A percentile compares a stretch with the other conserved stretches of the same genome.
phyloP scores from a whole-genome alignment of 2,113 vertebrate genomes.

The Montifringilla adamsi region DNA sequence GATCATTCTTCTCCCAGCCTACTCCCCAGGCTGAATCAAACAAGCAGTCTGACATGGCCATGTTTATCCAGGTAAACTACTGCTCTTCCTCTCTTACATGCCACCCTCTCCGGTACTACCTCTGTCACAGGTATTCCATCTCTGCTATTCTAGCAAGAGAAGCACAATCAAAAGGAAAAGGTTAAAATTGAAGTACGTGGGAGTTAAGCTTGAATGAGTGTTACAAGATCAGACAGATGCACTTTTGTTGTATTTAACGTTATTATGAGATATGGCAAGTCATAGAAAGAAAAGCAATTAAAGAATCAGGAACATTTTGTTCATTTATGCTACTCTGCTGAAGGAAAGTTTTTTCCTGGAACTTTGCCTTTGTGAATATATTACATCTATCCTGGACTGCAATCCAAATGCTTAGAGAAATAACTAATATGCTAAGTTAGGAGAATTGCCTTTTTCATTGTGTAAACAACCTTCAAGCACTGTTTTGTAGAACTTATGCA shows the following conservation, averaged over 20 bases:
- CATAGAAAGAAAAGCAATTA: constrained; percentile 32
- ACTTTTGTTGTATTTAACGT: constrained; percentile 8
- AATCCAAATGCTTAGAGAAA: constrained; percentile 1
- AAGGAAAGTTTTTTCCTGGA: constrained; percentile 26
- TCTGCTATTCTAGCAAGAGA: neutral
- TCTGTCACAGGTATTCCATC: neutral
- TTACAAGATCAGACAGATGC: constrained; percentile 15
- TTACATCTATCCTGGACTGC: neutral
- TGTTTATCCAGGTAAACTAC: neutral
- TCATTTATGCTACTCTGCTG: constrained; percentile 1
- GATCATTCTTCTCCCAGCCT: neutral
- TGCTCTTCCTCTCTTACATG: neutral
- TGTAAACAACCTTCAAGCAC: neutral
- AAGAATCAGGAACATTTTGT: constrained; percentile 51
- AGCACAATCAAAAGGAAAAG: neutral
- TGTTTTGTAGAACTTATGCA: neutral
- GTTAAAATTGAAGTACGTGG: neutral
- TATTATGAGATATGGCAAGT: neutral
- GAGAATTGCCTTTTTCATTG: neutral
- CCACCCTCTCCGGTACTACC: neutral
- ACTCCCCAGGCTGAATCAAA: neutral
- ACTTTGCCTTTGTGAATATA: constrained; percentile 9
- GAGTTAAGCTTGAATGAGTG: neutral
- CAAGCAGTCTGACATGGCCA: neutral
- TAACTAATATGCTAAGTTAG: neutral